Evolutionary conservation across 2,888 invertebrate species (phyloP), one percentile per base, ranked within the genome.

Genomic region (Hyles lineata): DNA sequence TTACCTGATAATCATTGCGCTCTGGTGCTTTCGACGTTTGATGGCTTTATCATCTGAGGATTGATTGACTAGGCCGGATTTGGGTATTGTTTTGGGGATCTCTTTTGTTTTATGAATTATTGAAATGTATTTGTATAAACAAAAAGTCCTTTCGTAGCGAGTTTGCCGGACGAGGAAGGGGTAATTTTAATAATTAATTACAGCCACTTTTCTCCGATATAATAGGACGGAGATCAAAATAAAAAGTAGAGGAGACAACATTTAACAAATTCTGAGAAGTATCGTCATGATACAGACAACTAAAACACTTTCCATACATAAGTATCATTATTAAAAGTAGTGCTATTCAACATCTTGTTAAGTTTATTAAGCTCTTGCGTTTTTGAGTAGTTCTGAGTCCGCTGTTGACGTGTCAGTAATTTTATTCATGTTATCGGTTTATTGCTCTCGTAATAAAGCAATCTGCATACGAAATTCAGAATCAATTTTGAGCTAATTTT

Each of bases 11-110:
- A 82, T 84, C 78, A 79, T 81, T 78, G 81, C 76, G 76, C 76
- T 78, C 77, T 69, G 78, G 78, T 80, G 79, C 78, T 79, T 81
- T 80, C 77, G 74, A 73, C 55, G 70, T 79, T 80, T 85, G 80
- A 88, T 86, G 81, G 77, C 86, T 88, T 82, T 84, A 88, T 86
- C 81, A 82, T 29, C 77, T 76, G 76, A 75, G 83, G 80, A 85
- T 85, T 85, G 77, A 79, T 80, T 80, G 78, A 78, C 62, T 63
- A 77, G 74, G 29, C 29, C 23, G 71, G 43, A 59, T 60, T 72
- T 72, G 25, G 50, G 1, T 4, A 32, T 8, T 21, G 15, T 21
- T n/a, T 35, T 15, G 9, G 11, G 35, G 6, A 4, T 1, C 0
- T 29, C 3, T 61, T 61, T 29, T 19, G n/a, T 58, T n/a, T 58